phyloP scores from a whole-genome alignment of 2,888 invertebrate genomes.

The Andrena bucephala region DNA sequence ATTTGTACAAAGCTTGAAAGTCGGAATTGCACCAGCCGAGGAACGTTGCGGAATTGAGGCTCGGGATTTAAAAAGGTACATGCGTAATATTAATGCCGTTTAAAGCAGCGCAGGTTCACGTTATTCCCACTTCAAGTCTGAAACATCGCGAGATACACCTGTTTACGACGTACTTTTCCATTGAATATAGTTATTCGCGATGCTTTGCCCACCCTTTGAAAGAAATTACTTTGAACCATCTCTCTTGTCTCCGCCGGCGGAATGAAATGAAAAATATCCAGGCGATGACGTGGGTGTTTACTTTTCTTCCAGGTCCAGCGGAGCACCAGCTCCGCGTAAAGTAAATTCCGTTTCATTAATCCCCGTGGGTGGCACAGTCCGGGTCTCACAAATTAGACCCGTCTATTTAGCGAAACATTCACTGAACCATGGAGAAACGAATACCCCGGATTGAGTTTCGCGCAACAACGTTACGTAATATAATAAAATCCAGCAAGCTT shows the following conservation, averaged over 20 bases:
- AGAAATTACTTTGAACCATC: constrained; percentile 14
- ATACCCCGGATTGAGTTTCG: background rate
- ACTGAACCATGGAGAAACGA: constrained; percentile 1
- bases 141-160: background rate
- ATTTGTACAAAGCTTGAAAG: background rate
- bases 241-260: background rate
- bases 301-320: background rate
- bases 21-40: background rate
- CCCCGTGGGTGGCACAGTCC: background rate
- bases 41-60: background rate
- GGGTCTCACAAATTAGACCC: background rate
- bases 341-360: constrained; percentile 4
- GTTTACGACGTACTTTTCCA: constrained; percentile 8
- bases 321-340: background rate
- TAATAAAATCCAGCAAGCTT: background rate
- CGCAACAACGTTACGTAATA: background rate
- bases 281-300: background rate
- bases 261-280: background rate
- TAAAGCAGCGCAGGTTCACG: background rate
- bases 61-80: constrained; percentile 6
- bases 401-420: background rate
- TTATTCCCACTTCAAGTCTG: background rate
- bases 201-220: background rate
- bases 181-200: background rate
- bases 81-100: constrained; percentile 19